These are phyloP conservation scores for Galeopsomyia nigrocyanea DNA, from an alignment of 2,888 invertebrate species.

Conservation along the genomic window DNA sequence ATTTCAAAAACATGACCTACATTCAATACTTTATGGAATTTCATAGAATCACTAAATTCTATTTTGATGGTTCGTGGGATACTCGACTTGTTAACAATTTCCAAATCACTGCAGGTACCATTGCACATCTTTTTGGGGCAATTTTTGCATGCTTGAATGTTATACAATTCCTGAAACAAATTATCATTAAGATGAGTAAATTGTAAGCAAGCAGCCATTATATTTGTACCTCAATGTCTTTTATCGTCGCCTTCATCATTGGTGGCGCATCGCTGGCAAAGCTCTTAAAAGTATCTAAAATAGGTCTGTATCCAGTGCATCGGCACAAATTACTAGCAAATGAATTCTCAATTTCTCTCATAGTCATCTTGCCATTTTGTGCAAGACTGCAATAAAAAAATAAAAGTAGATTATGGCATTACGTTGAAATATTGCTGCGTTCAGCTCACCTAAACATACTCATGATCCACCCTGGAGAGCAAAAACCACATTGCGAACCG, in stretches of 20 bases:
- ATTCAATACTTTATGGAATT: constrained; percentile 74
- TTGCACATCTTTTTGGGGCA: constrained; percentile 63
- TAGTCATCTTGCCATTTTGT: constrained; percentile 71
- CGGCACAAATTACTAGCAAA: constrained; percentile 81
- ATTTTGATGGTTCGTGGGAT: constrained; percentile 63
- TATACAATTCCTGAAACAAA: constrained; percentile 60
- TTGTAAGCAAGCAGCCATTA: neutral
- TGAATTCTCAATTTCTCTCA: constrained; percentile 77
- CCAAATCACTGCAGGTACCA: constrained; percentile 60
- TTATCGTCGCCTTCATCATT: constrained; percentile 70
- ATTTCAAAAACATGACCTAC: constrained; percentile 74
- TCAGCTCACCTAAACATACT: constrained; percentile 60
- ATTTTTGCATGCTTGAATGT: constrained; percentile 64
- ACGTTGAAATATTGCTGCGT: neutral
- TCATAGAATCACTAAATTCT: constrained; percentile 61
- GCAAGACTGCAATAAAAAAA: constrained; percentile 52
- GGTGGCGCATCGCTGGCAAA: constrained; percentile 76
- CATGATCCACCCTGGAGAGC: constrained; percentile 84
- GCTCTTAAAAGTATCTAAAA: constrained; percentile 84
- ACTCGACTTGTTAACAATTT: constrained; percentile 56
- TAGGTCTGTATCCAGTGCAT: constrained; percentile 84
- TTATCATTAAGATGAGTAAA: too few relatives aligned
- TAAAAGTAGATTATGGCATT: neutral
- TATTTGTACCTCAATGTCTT: constrained; percentile 65
- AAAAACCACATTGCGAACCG: constrained; percentile 65